phyloP scores from a whole-genome alignment of 2,113 vertebrate species.

The Pangasianodon gigas region DNA sequence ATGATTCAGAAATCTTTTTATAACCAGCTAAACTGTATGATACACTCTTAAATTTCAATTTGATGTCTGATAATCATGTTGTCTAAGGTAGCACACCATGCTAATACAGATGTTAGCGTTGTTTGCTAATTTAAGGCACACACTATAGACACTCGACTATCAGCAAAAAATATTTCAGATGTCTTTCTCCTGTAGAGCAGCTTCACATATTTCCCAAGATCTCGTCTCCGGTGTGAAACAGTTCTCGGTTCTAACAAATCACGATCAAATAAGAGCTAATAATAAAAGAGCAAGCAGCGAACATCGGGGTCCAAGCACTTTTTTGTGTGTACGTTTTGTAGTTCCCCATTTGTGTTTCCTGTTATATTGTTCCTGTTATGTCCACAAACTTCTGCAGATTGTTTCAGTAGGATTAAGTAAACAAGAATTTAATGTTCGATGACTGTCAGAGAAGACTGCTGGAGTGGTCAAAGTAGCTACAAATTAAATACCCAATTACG shows the following conservation, averaged over 20 bases:
- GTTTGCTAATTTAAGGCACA: constrained; percentile 43
- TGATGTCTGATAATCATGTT: not conserved
- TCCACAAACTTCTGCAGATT: not conserved
- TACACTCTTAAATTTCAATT: not conserved
- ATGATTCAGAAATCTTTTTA: not conserved
- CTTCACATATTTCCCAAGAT: constrained; percentile 25
- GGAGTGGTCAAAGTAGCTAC: not conserved
- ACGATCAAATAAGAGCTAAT: not conserved
- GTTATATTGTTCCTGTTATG: not conserved
- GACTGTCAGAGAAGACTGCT: not conserved
- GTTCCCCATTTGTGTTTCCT: not conserved
- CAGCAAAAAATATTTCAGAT: not conserved
- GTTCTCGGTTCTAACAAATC: not conserved
- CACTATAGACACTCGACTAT: constrained; percentile 28
- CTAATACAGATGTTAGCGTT: constrained; percentile 12
- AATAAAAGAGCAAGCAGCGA: constrained; percentile 15
- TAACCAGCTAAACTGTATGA: not conserved
- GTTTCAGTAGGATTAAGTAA: not conserved
- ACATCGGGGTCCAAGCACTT: not conserved
- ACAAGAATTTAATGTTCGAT: too few species aligned
- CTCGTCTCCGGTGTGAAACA: not conserved
- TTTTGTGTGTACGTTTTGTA: not conserved
- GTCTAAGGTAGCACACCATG: constrained; percentile 6
- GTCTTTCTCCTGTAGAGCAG: constrained; percentile 5
- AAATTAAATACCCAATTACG: not conserved